phyloP scores from a whole-genome alignment of 2,113 vertebrate species.

The Falco punctatus region DNA sequence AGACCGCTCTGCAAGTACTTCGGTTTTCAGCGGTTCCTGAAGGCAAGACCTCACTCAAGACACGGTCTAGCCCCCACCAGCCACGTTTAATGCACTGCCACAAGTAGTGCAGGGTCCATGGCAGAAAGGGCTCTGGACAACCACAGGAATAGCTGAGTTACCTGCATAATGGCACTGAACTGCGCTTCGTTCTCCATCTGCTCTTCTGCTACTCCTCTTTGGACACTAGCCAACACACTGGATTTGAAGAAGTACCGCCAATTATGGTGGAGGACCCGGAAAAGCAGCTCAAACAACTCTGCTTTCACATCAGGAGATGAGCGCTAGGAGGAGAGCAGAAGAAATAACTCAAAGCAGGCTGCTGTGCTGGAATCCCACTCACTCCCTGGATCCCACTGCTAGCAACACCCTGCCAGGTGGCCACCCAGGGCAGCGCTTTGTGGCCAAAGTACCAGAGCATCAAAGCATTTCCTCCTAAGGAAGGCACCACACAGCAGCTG shows the following conservation, averaged over 20 bases:
- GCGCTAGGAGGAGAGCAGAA: conserved; percentile 74
- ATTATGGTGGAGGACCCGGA: conserved; percentile 95
- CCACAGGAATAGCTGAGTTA: neutral
- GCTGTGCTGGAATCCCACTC: neutral
- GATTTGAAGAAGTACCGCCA: conserved; percentile 99
- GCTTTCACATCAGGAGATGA: conserved; percentile 96
- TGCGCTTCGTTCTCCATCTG: conserved; percentile 96
- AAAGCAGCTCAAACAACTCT: conserved; percentile 96
- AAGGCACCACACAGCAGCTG: neutral
- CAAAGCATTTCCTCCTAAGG: neutral
- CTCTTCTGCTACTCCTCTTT: conserved; percentile 86
- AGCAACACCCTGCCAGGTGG: neutral
- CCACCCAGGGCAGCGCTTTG: neutral
- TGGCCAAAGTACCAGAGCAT: neutral
- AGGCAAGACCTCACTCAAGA: neutral
- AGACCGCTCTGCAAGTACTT: neutral
- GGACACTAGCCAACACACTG: conserved; percentile 90
- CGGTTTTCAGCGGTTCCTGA: neutral
- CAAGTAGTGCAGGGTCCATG: rapidly evolving
- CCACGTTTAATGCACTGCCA: neutral
- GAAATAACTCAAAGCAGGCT: neutral
- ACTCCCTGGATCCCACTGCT: neutral
- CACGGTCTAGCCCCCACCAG: neutral
- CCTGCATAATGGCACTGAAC: conserved; percentile 98
- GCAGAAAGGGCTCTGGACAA: neutral